Conservation (phyloP, 1,140 invertebrate genomes). For the Rhizoglyphus robini region DNA sequence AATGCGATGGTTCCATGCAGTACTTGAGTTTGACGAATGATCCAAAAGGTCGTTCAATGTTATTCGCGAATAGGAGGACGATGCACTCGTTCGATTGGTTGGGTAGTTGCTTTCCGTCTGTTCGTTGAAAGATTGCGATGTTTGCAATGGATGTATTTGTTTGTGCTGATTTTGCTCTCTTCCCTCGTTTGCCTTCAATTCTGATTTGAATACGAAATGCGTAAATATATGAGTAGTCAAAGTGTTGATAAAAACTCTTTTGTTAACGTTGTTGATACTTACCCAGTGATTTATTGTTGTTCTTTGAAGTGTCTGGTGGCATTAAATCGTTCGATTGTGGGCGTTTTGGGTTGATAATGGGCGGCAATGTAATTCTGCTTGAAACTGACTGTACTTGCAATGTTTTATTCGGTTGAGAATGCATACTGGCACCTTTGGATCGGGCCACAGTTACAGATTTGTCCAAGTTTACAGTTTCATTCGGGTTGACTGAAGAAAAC, state of each 20-base stretch:
- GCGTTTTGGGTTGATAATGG: neutral
- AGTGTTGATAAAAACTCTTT: too few relatives aligned
- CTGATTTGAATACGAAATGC: too few relatives aligned
- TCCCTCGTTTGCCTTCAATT: neutral
- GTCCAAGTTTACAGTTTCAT: too few relatives aligned
- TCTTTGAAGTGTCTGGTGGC: neutral
- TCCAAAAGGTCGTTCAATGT: neutral
- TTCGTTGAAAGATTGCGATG: neutral
- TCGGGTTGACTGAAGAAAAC: too few relatives aligned
- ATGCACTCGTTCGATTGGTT: constrained; percentile 4
- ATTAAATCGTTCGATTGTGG: neutral
- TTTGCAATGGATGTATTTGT: neutral
- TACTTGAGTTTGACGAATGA: neutral
- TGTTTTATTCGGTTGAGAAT: neutral
- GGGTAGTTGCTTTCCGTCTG: neutral
- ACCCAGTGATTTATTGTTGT: neutral
- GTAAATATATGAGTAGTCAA: too few relatives aligned
- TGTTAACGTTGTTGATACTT: neutral
- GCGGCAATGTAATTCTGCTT: neutral
- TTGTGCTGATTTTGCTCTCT: neutral
- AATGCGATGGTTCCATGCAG: neutral
- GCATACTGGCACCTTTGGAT: too few relatives aligned
- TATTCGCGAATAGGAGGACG: neutral
- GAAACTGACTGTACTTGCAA: neutral
- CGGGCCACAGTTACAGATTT: too few relatives aligned